Percentiles rank a stretch among this genome's conserved stretches.
Evolutionary conservation across 2,888 invertebrate species (phyloP).

Genomic region (Drosophila pseudotakahashii): DNA sequence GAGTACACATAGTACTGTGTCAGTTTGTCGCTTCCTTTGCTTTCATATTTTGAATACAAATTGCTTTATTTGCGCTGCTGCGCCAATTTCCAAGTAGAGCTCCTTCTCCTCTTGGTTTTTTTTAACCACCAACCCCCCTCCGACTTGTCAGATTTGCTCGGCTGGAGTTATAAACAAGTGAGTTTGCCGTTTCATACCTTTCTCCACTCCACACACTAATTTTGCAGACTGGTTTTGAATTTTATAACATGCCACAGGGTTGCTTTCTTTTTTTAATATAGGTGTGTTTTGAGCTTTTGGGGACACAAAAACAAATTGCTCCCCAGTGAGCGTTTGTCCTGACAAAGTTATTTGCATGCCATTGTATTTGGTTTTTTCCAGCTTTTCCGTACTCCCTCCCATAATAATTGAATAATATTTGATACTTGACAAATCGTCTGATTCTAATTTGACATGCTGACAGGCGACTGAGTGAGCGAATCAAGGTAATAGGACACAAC

Average conservation of each 20-base stretch:
- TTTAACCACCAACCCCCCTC: conserved; percentile 13
- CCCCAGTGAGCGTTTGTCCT: conserved; percentile 68
- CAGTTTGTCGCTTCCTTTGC: conserved; percentile 71
- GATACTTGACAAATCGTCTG: conserved; percentile 79
- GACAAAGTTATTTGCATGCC: conserved; percentile 74
- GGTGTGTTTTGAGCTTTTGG: conserved; percentile 46
- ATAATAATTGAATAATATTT: conserved; percentile 83
- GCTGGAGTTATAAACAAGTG: conserved; percentile 75
- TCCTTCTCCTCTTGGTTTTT: conserved; percentile 1
- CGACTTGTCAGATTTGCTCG: conserved; percentile 63
- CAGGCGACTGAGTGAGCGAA: conserved; percentile 40
- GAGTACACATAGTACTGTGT: conserved; percentile 42
- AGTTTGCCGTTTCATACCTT: conserved; percentile 71
- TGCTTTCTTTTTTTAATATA: conserved; percentile 38
- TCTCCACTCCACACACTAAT: conserved; percentile 22
- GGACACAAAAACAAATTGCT: conserved; percentile 66
- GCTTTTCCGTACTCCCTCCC: conserved; percentile 43
- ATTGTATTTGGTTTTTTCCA: conserved; percentile 48
- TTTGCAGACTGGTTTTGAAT: conserved; percentile 55
- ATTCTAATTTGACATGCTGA: conserved; percentile 79
- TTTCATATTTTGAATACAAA: conserved; percentile 84
- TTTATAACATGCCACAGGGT: conserved; percentile 67
- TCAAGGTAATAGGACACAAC: conserved; percentile 79
- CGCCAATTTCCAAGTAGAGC: conserved; percentile 62
- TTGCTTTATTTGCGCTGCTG: conserved; percentile 83